phyloP scores from a whole-genome alignment of 2,888 invertebrate genomes.

The Machimus rusticus region DNA sequence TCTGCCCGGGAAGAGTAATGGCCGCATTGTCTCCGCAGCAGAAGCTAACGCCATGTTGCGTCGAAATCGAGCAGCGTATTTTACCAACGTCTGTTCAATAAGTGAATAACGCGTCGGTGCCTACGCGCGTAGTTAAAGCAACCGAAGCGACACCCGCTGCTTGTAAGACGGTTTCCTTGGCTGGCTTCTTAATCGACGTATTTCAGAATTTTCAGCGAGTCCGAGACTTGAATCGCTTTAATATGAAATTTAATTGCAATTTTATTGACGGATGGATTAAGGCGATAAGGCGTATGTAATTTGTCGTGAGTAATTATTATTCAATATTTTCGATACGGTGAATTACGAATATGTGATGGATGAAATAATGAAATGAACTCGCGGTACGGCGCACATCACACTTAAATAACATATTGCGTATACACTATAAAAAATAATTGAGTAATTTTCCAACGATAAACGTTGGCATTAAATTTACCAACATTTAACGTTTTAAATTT shows the following conservation, averaged over 20 bases:
- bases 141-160: background rate
- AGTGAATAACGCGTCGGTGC: background rate
- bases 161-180: background rate
- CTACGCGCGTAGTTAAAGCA: background rate
- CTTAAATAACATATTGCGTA: too few species aligned
- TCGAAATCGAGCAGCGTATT: background rate
- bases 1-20: background rate
- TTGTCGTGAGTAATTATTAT: background rate
- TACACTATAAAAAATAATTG: too few species aligned
- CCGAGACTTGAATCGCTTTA: background rate
- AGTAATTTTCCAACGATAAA: too few species aligned
- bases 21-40: background rate
- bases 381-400: too few species aligned
- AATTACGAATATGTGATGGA: too few species aligned
- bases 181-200: background rate
- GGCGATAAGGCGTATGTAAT: background rate
- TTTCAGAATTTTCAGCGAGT: background rate
- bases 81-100: background rate
- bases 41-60: background rate
- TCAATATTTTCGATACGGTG: background rate
- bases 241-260: background rate
- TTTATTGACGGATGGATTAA: background rate
- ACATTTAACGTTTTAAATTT: too few species aligned
- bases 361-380: too few species aligned
- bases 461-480: too few species aligned